phyloP scores from a whole-genome alignment of 1,140 invertebrate genomes.

The Palaemon carinicauda region DNA sequence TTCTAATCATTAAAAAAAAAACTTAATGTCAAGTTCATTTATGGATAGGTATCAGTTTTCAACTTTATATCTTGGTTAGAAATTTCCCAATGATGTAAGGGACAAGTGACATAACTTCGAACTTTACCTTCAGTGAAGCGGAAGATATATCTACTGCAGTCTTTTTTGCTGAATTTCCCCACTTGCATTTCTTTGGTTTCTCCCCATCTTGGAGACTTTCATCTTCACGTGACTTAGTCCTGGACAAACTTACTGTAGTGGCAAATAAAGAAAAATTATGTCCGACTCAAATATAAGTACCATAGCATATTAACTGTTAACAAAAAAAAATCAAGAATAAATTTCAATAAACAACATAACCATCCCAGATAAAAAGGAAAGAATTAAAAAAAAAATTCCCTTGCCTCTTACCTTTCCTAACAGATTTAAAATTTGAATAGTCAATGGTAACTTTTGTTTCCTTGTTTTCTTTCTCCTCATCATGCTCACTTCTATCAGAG shows the following conservation, averaged over 20 bases:
- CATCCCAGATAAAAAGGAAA: not conserved
- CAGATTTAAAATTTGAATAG: conserved; percentile 16
- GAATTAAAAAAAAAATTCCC: not conserved
- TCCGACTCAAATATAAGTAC: no score
- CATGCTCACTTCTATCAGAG: not conserved
- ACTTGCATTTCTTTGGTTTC: conserved; percentile 63
- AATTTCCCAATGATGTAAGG: not conserved
- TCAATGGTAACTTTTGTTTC: not conserved
- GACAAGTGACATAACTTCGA: not conserved
- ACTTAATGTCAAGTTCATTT: no score
- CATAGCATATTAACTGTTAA: no score
- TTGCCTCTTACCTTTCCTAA: conserved; percentile 17
- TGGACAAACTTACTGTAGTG: conserved; percentile 29
- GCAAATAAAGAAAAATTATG: not conserved
- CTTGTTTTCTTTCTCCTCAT: conserved; percentile 16
- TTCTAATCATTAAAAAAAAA: no score
- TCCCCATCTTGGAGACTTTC: conserved; percentile 59
- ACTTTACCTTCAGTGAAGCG: conserved; percentile 66
- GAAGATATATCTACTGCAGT: conserved; percentile 65
- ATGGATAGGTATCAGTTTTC: no score
- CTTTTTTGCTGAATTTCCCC: conserved; percentile 63
- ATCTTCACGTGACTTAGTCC: conserved; percentile 53
- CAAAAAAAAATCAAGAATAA: no score
- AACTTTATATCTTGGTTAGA: not conserved
- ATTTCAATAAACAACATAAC: no score